Evolutionary conservation across 1,140 invertebrate species (phyloP).

Genomic region (Drosophila varians): DNA sequence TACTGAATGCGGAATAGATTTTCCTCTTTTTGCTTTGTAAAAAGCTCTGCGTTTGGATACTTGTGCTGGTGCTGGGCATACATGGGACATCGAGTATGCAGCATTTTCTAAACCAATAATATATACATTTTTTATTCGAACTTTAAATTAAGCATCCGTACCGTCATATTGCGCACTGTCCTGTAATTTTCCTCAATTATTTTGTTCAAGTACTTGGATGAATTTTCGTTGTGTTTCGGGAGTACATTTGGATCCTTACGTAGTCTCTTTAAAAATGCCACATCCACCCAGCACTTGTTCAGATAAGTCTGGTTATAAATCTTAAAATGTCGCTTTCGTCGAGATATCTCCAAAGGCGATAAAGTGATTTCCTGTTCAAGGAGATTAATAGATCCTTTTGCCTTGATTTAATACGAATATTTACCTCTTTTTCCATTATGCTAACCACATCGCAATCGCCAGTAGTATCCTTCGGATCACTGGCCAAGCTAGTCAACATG

Average conservation of each 20-base stretch:
- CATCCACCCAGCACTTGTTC: constrained; percentile 60
- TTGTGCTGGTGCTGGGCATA: constrained; percentile 44
- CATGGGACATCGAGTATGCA: constrained; percentile 66
- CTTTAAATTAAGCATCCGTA: background rate
- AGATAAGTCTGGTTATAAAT: constrained; percentile 72
- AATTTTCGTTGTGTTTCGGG: constrained; percentile 27
- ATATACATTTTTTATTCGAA: background rate
- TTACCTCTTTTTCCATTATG: constrained; percentile 62
- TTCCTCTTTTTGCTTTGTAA: constrained; percentile 34
- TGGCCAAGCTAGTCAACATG: constrained; percentile 10
- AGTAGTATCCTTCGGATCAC: constrained; percentile 10
- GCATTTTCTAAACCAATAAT: constrained; percentile 62
- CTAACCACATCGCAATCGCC: constrained; percentile 72
- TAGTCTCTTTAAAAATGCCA: constrained; percentile 55
- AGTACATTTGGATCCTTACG: constrained; percentile 48
- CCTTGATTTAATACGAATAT: background rate
- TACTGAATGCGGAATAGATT: constrained; percentile 68
- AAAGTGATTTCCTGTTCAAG: constrained; percentile 38
- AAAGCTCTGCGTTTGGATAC: constrained; percentile 36
- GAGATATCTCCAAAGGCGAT: constrained; percentile 59
- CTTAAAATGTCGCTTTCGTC: constrained; percentile 53
- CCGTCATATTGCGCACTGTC: constrained; percentile 37
- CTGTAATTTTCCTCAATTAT: constrained; percentile 48
- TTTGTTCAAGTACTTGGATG: constrained; percentile 26
- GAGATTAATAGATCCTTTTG: background rate